Conservation (phyloP, 1,140 invertebrate species). For the Uloborus diversus region DNA sequence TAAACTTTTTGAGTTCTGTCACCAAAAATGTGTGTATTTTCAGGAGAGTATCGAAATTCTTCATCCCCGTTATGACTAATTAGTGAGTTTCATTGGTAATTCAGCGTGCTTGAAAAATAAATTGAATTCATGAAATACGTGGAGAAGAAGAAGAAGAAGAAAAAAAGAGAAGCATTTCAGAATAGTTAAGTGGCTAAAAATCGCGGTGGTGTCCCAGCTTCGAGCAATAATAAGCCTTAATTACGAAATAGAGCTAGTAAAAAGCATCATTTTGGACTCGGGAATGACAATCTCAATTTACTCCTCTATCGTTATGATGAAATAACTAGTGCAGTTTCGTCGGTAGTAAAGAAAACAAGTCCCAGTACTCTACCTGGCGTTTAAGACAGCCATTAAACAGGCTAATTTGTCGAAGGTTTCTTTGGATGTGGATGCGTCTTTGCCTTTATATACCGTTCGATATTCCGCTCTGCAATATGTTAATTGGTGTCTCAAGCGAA, state of each 20-base stretch:
- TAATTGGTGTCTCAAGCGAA: slow-evolving; percentile 44
- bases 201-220: background rate
- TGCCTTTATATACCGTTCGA: background rate
- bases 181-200: slow-evolving; percentile 4
- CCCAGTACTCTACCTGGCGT: slow-evolving; percentile 8
- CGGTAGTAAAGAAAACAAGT: background rate
- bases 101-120: background rate
- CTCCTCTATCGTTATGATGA: slow-evolving; percentile 6
- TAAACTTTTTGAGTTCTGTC: too few relatives aligned
- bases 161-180: too few relatives aligned
- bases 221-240: background rate
- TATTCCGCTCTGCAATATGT: slow-evolving; percentile 18
- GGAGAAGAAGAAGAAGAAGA: background rate
- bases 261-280: slow-evolving; percentile 1
- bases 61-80: background rate
- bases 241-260: slow-evolving; percentile 16
- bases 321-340: background rate
- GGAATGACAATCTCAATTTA: slow-evolving; percentile 26
- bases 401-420: slow-evolving; percentile 22
- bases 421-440: background rate
- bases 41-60: too few relatives aligned
- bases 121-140: slow-evolving; percentile 11
- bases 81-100: background rate
- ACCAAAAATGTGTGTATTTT: too few relatives aligned
- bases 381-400: slow-evolving; percentile 42